A percentile compares a stretch with the other conserved stretches of the same genome.
These are phyloP conservation scores for Lethenteron reissneri DNA, from an alignment of 2,113 vertebrate genomes.

Conservation along the genomic window DNA sequence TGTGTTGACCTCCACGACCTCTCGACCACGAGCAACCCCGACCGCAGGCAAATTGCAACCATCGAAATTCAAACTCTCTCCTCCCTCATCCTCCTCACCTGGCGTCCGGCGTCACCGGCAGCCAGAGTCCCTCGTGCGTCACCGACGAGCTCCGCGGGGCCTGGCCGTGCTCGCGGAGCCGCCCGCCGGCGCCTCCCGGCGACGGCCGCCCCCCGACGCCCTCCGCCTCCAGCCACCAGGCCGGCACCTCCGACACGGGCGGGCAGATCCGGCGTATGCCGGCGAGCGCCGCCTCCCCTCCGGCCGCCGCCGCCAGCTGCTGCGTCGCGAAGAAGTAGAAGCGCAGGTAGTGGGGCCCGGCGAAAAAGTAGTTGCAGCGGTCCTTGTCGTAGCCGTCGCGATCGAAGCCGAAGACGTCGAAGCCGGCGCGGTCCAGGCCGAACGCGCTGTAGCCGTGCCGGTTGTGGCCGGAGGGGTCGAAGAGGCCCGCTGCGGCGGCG, in stretches of 20 bases:
- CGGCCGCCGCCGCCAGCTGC: slow-evolving; percentile 13
- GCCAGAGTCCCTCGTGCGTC: slow-evolving; percentile 12
- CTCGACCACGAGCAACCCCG: too few relatives aligned
- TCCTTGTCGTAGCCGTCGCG: slow-evolving; percentile 18
- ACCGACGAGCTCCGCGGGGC: slow-evolving; percentile 9
- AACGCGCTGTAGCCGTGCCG: slow-evolving; percentile 14
- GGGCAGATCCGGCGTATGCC: slow-evolving; percentile 16
- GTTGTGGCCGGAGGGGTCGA: slow-evolving; percentile 14
- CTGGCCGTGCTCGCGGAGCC: slow-evolving; percentile 11
- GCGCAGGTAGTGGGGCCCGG: slow-evolving; percentile 17
- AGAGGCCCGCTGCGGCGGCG: slow-evolving; percentile 11
- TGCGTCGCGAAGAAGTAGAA: slow-evolving; percentile 19
- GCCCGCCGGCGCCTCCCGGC: slow-evolving; percentile 11
- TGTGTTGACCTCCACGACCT: too few relatives aligned
- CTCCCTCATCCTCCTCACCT: slow-evolving; percentile 12
- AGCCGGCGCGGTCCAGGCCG: slow-evolving; percentile 16
- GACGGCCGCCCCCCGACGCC: slow-evolving; percentile 12
- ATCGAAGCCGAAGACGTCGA: slow-evolving; percentile 19
- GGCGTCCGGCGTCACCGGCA: slow-evolving; percentile 18
- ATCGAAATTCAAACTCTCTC: too few relatives aligned
- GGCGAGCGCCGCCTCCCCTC: slow-evolving; percentile 9
- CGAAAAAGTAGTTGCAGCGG: slow-evolving; percentile 19
- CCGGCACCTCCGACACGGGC: slow-evolving; percentile 14
- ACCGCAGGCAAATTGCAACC: too few relatives aligned
- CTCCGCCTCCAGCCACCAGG: slow-evolving; percentile 15